Conservation (phyloP, 2,113 vertebrate genomes). For the Desmodus rotundus region DNA sequence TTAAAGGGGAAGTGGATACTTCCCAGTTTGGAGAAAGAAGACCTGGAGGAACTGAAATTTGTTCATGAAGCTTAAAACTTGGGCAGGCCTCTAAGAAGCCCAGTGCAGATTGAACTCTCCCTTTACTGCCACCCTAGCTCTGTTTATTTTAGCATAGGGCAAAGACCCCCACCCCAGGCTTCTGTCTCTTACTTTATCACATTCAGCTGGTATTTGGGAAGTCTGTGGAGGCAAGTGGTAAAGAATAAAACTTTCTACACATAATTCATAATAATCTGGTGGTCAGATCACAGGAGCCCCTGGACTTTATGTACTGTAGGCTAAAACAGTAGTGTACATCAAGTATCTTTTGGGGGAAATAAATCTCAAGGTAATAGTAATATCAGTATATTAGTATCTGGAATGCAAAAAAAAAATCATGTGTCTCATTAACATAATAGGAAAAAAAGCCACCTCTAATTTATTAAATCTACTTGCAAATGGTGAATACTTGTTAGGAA, state of each 20-base stretch:
- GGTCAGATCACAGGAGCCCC: neutral
- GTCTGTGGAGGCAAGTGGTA: neutral
- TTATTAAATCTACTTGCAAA: neutral
- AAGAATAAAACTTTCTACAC: neutral
- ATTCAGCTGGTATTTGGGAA: neutral
- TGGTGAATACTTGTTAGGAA: neutral
- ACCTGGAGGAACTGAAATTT: neutral
- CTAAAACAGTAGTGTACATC: neutral
- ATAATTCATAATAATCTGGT: neutral
- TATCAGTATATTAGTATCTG: neutral
- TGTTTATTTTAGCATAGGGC: neutral
- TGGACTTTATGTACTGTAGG: neutral
- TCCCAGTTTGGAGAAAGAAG: neutral
- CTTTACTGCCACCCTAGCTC: neutral
- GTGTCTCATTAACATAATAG: neutral
- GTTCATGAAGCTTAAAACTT: neutral
- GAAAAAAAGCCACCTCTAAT: neutral
- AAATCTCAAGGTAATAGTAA: neutral
- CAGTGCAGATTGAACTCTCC: neutral
- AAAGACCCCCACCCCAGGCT: neutral
- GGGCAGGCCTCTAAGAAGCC: neutral
- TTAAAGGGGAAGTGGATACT: neutral
- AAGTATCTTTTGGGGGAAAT: neutral
- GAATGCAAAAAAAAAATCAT: neutral
- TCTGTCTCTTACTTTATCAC: neutral